phyloP scores from a whole-genome alignment of 1,140 invertebrate species.

The Anastrepha ludens region DNA sequence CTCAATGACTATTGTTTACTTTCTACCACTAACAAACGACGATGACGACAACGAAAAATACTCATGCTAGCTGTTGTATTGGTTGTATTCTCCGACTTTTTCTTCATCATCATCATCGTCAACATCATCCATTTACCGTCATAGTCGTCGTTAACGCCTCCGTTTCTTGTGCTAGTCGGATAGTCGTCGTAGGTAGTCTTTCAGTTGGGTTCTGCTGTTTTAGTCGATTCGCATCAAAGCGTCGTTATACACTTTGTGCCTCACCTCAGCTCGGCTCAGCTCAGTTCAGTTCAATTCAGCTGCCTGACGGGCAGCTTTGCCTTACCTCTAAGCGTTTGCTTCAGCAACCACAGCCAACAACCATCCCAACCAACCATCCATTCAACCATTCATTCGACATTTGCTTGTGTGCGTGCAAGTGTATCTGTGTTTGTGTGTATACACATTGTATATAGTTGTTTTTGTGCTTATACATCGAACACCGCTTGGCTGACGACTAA shows the following conservation, averaged over 20 bases:
- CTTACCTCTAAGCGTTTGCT: constrained; percentile 32
- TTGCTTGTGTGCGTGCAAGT: not conserved
- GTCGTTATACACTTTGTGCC: not conserved
- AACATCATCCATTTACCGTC: not conserved
- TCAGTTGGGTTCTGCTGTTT: constrained; percentile 46
- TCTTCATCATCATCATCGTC: constrained; percentile 7
- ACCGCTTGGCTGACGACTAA: constrained; percentile 18
- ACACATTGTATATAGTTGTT: constrained; percentile 25
- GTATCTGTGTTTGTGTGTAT: not conserved
- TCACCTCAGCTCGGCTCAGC: not conserved
- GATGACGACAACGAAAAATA: not conserved
- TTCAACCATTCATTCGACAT: constrained; percentile 25
- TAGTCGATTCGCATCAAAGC: constrained; percentile 22
- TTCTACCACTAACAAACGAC: constrained; percentile 15
- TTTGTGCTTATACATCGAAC: constrained; percentile 40
- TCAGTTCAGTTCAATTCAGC: not conserved
- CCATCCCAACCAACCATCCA: constrained; percentile 48
- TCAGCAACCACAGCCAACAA: constrained; percentile 31
- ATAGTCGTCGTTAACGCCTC: constrained; percentile 29
- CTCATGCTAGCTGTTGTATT: not conserved
- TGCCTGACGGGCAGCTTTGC: not conserved
- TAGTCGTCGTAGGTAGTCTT: constrained; percentile 23
- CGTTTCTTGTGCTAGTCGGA: not conserved
- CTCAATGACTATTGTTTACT: constrained; percentile 41
- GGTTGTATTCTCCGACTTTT: constrained; percentile 32